Evolutionary conservation across 92 coral and sea anemone genomes (phyloP).

Genomic region (Montipora capitata): DNA sequence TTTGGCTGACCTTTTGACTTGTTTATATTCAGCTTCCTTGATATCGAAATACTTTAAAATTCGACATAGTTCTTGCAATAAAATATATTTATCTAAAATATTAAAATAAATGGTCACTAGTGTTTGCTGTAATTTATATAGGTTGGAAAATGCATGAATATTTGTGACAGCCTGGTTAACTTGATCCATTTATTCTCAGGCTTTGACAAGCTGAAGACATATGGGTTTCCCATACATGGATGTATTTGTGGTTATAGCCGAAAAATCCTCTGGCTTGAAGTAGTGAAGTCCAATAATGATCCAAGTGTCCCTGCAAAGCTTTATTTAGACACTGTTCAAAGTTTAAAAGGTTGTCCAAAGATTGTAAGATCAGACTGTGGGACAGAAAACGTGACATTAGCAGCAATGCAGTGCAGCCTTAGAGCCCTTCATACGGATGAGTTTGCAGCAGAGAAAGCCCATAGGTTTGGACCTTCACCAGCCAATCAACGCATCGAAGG

Average conservation of each 20-base stretch:
- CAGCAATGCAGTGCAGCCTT: conserved; percentile 71
- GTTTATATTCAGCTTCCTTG: background rate
- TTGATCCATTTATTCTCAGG: conserved; percentile 30
- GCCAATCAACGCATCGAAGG: conserved; percentile 70
- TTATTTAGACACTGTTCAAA: conserved; percentile 62
- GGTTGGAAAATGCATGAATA: too few relatives aligned
- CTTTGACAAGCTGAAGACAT: conserved; percentile 59
- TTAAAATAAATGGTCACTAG: too few relatives aligned
- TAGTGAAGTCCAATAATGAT: conserved; percentile 68
- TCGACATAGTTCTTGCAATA: too few relatives aligned
- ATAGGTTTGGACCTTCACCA: conserved; percentile 79
- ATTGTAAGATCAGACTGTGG: conserved; percentile 74
- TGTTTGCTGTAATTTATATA: too few relatives aligned
- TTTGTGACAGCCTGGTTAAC: background rate
- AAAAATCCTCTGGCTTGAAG: conserved; percentile 61
- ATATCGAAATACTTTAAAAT: background rate
- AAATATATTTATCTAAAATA: too few relatives aligned
- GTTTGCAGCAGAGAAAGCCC: conserved; percentile 72
- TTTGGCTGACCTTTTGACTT: background rate
- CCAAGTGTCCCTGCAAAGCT: conserved; percentile 62
- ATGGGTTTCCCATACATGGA: conserved; percentile 71
- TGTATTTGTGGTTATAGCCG: conserved; percentile 68
- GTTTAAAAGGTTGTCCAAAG: conserved; percentile 59
- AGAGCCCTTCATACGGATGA: conserved; percentile 47
- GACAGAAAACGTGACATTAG: conserved; percentile 63